Base-by-base conservation (phyloP, 1,140 invertebrate genomes). In the Rhyacophila brunnea region DNA sequence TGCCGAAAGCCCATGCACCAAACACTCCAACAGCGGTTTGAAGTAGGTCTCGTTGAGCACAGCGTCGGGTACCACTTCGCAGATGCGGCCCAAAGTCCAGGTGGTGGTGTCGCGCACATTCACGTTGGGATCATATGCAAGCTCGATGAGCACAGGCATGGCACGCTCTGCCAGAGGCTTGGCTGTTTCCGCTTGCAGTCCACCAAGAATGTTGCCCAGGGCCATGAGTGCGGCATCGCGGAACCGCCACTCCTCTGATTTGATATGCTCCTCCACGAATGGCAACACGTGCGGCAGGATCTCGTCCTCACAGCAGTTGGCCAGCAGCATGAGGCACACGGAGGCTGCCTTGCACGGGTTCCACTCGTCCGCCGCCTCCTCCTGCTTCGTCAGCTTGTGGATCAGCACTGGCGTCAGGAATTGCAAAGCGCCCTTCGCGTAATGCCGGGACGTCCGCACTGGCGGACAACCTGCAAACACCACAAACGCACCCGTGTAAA, bases 331-430 rank as follows among this genome's bases (percentile, higher is more conserved):
- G 0, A 99, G 79, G 77, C 97, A 99, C n/a, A 99, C 97, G 18
- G 97, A 96, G 18, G 98, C 95, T 4, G 98, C 95, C 82, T 99
- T 99, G 61, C 95, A 93, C 5, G 98, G 98, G 80, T 98, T 99
- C 98, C 98, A 99, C 70, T 98, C 96, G 72, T 99, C 95, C 74
- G 99, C 96, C 74, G 99, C 96, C 76, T 99, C 96, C 71, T 96
- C 95, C 79, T 99, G 96, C 78, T 97, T 97, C 0, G 95, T 97
- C 42, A 99, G 76, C 69, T 93, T 96, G 68, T 93, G 87, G 72
- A 97, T 89, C 0, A 99, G 81, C 45, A 99, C 90, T 14, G 97
- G 97, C 20, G 97, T 91, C 48, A 99, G 83, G 74, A 90, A 98
- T 70, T 95, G 93, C 3, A 99, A 77, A 40, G 97, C 98, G 56